Base-by-base conservation (phyloP, 2,113 vertebrate genomes). In the Chionodraco myersi region DNA sequence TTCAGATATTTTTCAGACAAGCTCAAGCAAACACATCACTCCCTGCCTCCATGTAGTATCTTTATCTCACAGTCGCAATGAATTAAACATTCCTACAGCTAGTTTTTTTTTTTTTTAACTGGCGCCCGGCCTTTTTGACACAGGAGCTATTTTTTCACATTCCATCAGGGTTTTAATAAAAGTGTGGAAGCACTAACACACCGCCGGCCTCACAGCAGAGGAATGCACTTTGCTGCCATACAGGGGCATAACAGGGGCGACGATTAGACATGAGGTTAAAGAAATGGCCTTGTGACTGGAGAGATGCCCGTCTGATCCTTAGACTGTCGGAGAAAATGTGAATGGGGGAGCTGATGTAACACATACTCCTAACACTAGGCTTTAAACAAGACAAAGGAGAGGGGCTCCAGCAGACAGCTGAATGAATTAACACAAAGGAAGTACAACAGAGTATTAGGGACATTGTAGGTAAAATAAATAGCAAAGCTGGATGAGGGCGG, bases 221-320 rank as follows among this genome's bases (percentile, higher is more conserved):
- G 79, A 82, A 73, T 84, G 74, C 23, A 71, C 52, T 63, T 23
- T 71, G 58, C 64, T 87, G 78, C 79, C 72, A 77, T 86, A 85
- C 54, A 72, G 81, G 65, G 78, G 60, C 85, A 82, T 60, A 87
- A 76, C 75, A 49, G 79, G 34, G 51, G 34, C 12, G 34, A 74
- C 44, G 10, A 74, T 74, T 67, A 49, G 36, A 47, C 44, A 60
- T 23, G 23, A 74, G 73, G 67, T 79, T 75, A 41, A 5, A 76
- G 74, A 79, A 41, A 47, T 52, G 51, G 44, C 66, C 61, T 77
- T 80, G 41, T 74, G 82, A 53, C 64, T 75, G 63, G 47, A 85
- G n/a, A 51, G 34, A 66, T 53, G 77, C 75, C 79, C 80, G 51
- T 47, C 58, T 67, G 21, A 53, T 67, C 53, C 57, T 69, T 6